Base-by-base conservation (phyloP, 1,140 invertebrate species). In the Trichomalopsis sarcophagae region DNA sequence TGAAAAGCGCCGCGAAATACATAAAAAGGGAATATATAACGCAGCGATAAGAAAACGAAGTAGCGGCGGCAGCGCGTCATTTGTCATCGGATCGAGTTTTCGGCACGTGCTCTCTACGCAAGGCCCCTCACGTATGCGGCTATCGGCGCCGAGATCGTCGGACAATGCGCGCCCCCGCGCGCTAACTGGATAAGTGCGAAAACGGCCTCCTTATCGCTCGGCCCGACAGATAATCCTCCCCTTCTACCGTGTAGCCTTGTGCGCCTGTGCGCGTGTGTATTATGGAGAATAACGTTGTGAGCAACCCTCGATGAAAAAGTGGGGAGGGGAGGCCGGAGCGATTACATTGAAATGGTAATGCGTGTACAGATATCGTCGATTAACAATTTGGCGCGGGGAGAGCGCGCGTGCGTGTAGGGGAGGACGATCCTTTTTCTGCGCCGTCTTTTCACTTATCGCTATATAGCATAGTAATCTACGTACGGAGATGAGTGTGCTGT, bases 341-440 rank as follows among this genome's bases (percentile, higher is more conserved):
- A 81, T 84, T 84, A 86, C 75, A 87, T 84, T 78, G 79, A 85
- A 79, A 84, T 82, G 84, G 73, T 84, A 84, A 83, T 87, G 84
- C 47, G 40, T 17, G 23, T 44, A 14, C 36, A 78, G 78, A 86
- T 75, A 81, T 14, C 33, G 33, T 36, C 71, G 84, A 85, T 85
- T 81, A 85, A 85, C 84, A 81, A 81, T 85, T 81, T 81, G 71
- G 78, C n/a, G 23, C 33, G 27, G 21, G 10, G 30, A n/a, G 17
- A 10, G 74, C 6, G 40, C 9, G 23, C 17, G 47, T 55, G 36
- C 23, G 75, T 75, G 30, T 30, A 33, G 68, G 30, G 68, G 30
- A n/a, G 36, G 36, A 7, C 50, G 62, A 74, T 74, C 81, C 44
- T 71, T 82, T 82, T 82, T 74, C 23, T 62, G 5, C 17, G 17